Evolutionary conservation across 2,888 invertebrate genomes (phyloP), one percentile per base, ranked within the genome.

Genomic region (Sinodicranocentrus sp.): DNA sequence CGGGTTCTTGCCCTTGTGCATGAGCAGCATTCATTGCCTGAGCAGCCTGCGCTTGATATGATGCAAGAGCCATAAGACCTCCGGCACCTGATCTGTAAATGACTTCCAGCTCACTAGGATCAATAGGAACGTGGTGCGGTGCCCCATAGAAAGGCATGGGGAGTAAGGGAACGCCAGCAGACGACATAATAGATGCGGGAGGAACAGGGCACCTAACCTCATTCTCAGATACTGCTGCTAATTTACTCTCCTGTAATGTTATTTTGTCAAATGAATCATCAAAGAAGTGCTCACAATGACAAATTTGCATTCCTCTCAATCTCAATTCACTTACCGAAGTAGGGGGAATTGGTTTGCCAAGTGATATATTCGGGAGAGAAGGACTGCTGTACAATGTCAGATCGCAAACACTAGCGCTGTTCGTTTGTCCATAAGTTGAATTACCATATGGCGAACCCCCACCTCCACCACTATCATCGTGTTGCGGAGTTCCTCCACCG

Each of bases 311-410:
- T 33, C 10, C 33, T 10, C 33, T 10, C 33, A 6, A 10, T 10
- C 33, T 10, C 3, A 2, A 10, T 48, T 48, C 48, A 65, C 77
- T 82, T 83, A 87, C 77, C 86, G 88, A 25, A 87, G 87, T 84
- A 88, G 85, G 82, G 44, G 87, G 88, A 78, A 87, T 95, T 87
- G 96, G 96, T 89, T 96, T 93, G 79, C 97, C 98, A 89, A 98
- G 92, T 85, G 97, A 97, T 90, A 98, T 98, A 92, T 98, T 98
- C 90, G 98, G 98, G 95, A 98, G 95, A 89, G 98, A 98, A 79
- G 98, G 98, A 89, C 97, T 97, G 89, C 96, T 97, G 92, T 98
- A 98, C 85, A 98, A 93, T 82, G 91, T 91, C 89, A 95, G 91
- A 91, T 95, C 93, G 91, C 92, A 94, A 91, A 92, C 94, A 92